Base-by-base conservation (phyloP, 2,888 invertebrate genomes). In the Cataglyphis livida region DNA sequence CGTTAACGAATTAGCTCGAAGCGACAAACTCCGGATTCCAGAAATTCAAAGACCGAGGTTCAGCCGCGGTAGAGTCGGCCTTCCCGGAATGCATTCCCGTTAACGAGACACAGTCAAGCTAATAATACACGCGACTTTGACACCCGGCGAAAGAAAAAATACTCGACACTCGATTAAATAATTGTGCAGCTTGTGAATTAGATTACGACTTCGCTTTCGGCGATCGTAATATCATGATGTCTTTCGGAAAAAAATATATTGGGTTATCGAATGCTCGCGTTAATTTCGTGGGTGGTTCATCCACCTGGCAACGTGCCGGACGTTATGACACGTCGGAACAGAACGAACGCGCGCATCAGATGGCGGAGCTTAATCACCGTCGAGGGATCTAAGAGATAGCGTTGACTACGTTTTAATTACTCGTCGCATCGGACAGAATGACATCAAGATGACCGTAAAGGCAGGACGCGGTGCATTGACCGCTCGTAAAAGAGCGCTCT, bases 401-500 rank as follows among this genome's bases (percentile, higher is more conserved):
- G 87, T 91, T 93, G 93, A 93, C 90, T 92, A 90, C 92, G 87
- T 92, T 93, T 93, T 93, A 93, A 93, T 93, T 93, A 91, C 91
- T 87, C 89, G 85, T 70, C 84, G 91, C 89, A 83, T 84, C 83
- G 88, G 73, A 57, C 84, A 73, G 90, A 89, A 89, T 91, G 87
- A 89, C 90, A 92, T 90, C 89, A 91, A 89, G 90, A 92, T 89
- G 87, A 84, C 87, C 81, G 88, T 61, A 35, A 54, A 62, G 54
- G 81, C 65, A 74, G 82, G 74, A 79, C 73, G 65, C 71, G 87
- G 91, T 88, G 90, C 90, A 84, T 90, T 90, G 90, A 90, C 90
- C 90, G 90, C 84, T 68, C 54, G 84, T 74, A 83, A 84, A 81
- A 84, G 81, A 78, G 74, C 84, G 12, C 57, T 32, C 68, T 61